Evolutionary conservation across 2,888 invertebrate genomes (phyloP), one percentile per base, ranked within the genome.

Genomic region (Baronia brevicornis): DNA sequence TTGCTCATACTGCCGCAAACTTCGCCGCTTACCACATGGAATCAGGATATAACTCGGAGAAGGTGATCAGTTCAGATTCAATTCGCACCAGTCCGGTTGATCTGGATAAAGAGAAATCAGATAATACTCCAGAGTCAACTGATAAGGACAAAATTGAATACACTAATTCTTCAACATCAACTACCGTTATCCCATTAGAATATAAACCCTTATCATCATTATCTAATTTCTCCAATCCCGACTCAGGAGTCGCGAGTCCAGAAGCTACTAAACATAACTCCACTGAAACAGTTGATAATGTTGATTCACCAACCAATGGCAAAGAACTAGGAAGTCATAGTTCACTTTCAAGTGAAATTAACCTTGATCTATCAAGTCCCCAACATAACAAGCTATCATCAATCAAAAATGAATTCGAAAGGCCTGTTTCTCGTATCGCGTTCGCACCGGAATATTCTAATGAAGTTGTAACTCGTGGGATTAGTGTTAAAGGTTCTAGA

Each of bases 11-110:
- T 6, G 65, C 84, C 25, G 65, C 86, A 41, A 74, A 74, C 74
- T 84, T 84, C 48, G 79, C 84, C 1, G 70, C 77, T 2, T 82
- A 80, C 56, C 79, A 79, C 49, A 85, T 86, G 55, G 91, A 91
- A 54, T 90, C 90, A 0, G 90, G 90, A 0, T 91, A 91, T 54
- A 90, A 90, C 65, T 90, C 80, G 0, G 80, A 79, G 30, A 80
- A 80, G 36, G 72, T 78, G 13, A 70, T 78, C 48, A 79, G 73
- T 46, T 75, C 82, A 0, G 82, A 84, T 35, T 84, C 84, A 18
- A 78, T 82, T 39, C 62, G 80, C 22, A 78, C 79, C 29, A 82
- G 79, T 44, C 84, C 85, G 0, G 72, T 80, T 0, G 79, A 84
- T 13, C 46, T 77, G 20, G 71, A 75, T n/a, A 80, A 79, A 24